Evolutionary conservation across 2,797 vertebrate genomes (phyloP), one percentile per base, ranked within the genome.

Genomic region (Phrynocephalus guinanensis): DNA sequence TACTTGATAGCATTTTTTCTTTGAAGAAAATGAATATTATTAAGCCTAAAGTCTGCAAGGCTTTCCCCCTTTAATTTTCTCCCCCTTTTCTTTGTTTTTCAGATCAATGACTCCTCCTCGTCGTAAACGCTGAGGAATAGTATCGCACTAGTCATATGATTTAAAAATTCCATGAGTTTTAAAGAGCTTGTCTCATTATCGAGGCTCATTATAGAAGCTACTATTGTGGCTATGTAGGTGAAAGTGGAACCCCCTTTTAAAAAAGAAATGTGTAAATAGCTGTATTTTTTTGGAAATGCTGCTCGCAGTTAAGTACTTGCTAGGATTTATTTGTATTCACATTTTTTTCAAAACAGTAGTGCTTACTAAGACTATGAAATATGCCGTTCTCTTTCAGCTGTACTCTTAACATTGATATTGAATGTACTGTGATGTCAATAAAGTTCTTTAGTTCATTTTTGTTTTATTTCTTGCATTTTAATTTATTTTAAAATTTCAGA

Each of bases 191-290:
- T 99, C 99, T 99, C 98, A 99, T 99, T 99, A 98, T 99, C 98
- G 99, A 99, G 98, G 98, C 99, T 99, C 98, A 99, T 99, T 99
- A 98, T 99, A 98, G 99, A 99, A 98, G 98, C 99, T 87, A 98
- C 96, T 97, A n/a, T 97, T 97, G 97, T 96, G 97, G 97, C 97
- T 98, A 97, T 97, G 97, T 99, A 99, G 99, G 99, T 99, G 98
- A 97, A 97, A 96, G 93, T 96, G 96, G 96, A 96, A 94, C 96
- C 90, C 95, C 95, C 95, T 97, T 97, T 96, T 94, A 92, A 91
- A 91, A 91, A 91, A 82, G 83, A 82, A 28, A 97, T 96, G 94
- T 99, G 98, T 99, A 99, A 98, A 99, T 99, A 99, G 96, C 95
- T 97, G 96, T 97, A 97, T 98, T 98, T 98, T 44, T 98, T 98